Base-by-base conservation (phyloP, 2,797 vertebrate genomes). In the Melanogrammus aeglefinus region DNA sequence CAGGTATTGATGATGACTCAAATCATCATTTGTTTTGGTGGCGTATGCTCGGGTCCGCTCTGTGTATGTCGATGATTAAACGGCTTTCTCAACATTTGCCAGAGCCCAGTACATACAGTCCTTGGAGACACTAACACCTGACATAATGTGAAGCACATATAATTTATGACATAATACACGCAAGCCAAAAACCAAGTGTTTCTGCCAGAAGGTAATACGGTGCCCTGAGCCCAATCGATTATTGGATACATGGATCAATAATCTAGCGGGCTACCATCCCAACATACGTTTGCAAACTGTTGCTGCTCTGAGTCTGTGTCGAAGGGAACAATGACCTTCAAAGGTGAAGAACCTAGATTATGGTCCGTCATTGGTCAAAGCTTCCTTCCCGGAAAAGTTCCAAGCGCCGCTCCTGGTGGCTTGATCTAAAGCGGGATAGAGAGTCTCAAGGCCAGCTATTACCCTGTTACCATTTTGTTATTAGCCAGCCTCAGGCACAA, bases 401-500 rank as follows among this genome's bases (percentile, higher is more conserved):
- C 57, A 24, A 63, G 57, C 57, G 21, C 6, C 6, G n/a, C 39
- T 27, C 41, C 6, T 5, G 10, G 10, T 13, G 36, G 31, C 14
- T 72, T 66, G 72, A 78, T 72, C 39, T 31, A 5, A 21, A 57
- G 66, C 51, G 63, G 79, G 69, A 78, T 38, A 36, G 38, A 63
- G 76, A 75, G 75, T 81, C 79, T 80, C 73, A 57, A 83, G 85
- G 80, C 70, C 57, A 83, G 86, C 86, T 89, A 86, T 92, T 90
- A 86, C 80, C 82, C 44, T 85, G 83, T 76, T 29, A 76, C 76
- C 75, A 47, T 41, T 63, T 85, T 89, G 84, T 85, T 91, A 87
- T 91, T 91, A 83, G 84, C 79, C 75, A 80, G 78, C 81, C 84
- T 75, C 72, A 86, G 84, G 82, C 86, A 79, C 85, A 70, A 57